Conservation (phyloP, 2,888 invertebrate species). For the Zygothrica quintamaculata region DNA sequence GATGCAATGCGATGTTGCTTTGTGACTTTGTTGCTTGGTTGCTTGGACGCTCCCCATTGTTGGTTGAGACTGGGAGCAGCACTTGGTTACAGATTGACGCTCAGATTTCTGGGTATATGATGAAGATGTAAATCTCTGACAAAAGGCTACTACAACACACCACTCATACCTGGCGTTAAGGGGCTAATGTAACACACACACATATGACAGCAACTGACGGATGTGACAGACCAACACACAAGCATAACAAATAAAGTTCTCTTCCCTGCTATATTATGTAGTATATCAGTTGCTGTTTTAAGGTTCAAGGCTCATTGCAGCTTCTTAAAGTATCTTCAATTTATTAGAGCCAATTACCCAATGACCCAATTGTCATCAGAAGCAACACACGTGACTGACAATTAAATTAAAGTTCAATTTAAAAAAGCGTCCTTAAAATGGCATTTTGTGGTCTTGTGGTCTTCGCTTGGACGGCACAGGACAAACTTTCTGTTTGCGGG, state of each 20-base stretch:
- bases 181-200: slow-evolving; percentile 32
- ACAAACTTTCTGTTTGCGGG: slow-evolving; percentile 20
- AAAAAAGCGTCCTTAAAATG: slow-evolving; percentile 19
- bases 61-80: slow-evolving; percentile 48
- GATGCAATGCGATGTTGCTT: slow-evolving; percentile 22
- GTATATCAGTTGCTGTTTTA: too few relatives aligned
- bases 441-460: slow-evolving; percentile 42
- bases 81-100: slow-evolving; percentile 44
- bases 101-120: slow-evolving; percentile 53
- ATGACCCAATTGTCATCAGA: slow-evolving; percentile 23
- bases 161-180: slow-evolving; percentile 30
- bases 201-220: slow-evolving; percentile 21
- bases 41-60: slow-evolving; percentile 55
- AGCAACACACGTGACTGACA: slow-evolving; percentile 36
- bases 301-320: too few relatives aligned
- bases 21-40: too few relatives aligned
- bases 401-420: slow-evolving; percentile 36
- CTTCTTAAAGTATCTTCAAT: not conserved
- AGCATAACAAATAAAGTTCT: not conserved
- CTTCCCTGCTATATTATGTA: not conserved
- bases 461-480: slow-evolving; percentile 32
- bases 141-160: slow-evolving; percentile 46
- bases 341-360: not conserved
- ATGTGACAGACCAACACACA: not conserved
- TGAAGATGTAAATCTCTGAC: slow-evolving; percentile 46